Conservation (phyloP, 1,140 invertebrate species). For the Psilanteris sp. region DNA sequence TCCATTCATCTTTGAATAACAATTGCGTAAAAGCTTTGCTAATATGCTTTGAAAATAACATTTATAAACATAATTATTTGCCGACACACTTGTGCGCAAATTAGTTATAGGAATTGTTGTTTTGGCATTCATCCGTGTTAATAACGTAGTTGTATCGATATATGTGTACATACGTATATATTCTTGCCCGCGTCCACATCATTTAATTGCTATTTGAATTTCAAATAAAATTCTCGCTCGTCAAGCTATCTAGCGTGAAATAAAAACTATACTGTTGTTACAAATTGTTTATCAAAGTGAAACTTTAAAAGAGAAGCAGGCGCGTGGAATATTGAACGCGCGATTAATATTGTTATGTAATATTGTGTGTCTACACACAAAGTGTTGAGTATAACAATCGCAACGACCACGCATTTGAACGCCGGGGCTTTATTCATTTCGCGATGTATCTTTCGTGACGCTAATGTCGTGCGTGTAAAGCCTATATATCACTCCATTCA, state of each 20-base stretch:
- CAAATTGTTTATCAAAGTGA: conserved; percentile 29
- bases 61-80: too few relatives aligned
- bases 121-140: too few relatives aligned
- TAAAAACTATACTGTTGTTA: conserved; percentile 5
- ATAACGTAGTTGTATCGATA: too few relatives aligned
- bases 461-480: conserved; percentile 43
- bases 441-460: conserved; percentile 32
- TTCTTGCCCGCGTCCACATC: too few relatives aligned
- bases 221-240: conserved; percentile 14
- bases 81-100: too few relatives aligned
- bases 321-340: conserved; percentile 29
- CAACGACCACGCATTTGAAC: conserved; percentile 14
- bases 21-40: too few relatives aligned
- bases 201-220: conserved; percentile 18
- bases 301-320: conserved; percentile 4
- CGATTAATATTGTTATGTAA: conserved; percentile 35
- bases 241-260: conserved; percentile 6
- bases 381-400: conserved; percentile 33
- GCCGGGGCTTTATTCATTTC: conserved; percentile 42
- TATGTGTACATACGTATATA: too few relatives aligned
- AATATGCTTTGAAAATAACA: too few relatives aligned
- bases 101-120: too few relatives aligned
- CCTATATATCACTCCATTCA: conserved; percentile 53
- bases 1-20: too few relatives aligned
- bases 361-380: conserved; percentile 25